These are phyloP conservation scores for Chlorocebus sabaeus DNA, from an alignment of 2,113 vertebrate species.

Conservation along the genomic window DNA sequence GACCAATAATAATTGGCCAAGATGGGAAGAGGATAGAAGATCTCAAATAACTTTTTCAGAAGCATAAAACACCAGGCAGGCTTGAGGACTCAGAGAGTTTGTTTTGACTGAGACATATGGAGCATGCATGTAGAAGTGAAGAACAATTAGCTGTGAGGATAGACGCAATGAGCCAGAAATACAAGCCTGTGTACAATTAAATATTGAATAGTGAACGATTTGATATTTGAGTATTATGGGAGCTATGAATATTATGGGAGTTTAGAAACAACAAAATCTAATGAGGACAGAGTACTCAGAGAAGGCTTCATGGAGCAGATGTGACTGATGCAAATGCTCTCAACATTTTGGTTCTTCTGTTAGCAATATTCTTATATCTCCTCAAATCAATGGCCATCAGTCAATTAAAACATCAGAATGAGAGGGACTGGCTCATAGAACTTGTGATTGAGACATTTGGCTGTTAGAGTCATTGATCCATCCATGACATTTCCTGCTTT, in stretches of 20 bases:
- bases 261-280: conserved; percentile 16
- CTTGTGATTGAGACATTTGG: not conserved
- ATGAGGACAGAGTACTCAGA: not conserved
- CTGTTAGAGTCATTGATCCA: not conserved
- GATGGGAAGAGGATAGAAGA: not conserved
- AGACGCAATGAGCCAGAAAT: conserved; percentile 30
- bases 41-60: not conserved
- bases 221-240: not conserved
- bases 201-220: conserved; percentile 8
- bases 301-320: not conserved
- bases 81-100: not conserved
- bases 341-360: not conserved
- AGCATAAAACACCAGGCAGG: not conserved
- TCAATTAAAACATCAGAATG: not conserved
- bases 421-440: not conserved
- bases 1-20: not conserved
- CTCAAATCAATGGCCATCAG: not conserved
- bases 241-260: not conserved
- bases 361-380: not conserved
- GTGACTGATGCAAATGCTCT: not conserved
- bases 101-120: conserved; percentile 1
- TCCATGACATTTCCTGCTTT: not conserved
- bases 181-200: conserved; percentile 9
- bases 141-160: not conserved
- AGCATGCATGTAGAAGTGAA: not conserved